Conservation (phyloP, 1,140 invertebrate genomes). For the Euwallacea similis region DNA sequence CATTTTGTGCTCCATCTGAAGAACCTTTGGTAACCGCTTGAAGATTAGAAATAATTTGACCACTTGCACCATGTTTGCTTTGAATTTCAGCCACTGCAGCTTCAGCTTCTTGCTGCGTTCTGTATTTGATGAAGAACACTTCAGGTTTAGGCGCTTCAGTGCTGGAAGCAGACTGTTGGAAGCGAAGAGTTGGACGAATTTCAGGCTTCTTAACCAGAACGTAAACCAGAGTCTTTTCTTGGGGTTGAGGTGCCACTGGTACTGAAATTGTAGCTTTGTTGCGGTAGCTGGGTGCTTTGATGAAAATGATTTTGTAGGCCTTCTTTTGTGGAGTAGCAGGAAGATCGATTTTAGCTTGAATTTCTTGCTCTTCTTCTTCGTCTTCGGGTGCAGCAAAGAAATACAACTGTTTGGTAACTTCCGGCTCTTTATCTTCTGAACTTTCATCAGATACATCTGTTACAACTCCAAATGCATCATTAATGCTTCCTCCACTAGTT, state of each 20-base stretch:
- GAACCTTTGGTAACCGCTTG: background rate
- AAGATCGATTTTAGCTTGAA: conserved; percentile 28
- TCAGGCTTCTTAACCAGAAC: conserved; percentile 84
- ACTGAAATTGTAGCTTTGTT: conserved; percentile 69
- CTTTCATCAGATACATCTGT: conserved; percentile 5
- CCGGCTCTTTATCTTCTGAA: background rate
- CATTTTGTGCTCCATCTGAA: background rate
- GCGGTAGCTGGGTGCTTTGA: conserved; percentile 79
- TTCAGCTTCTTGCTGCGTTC: conserved; percentile 67
- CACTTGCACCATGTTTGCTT: conserved; percentile 30
- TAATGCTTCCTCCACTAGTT: conserved; percentile 22
- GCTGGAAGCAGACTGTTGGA: conserved; percentile 69
- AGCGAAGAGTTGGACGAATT: conserved; percentile 72
- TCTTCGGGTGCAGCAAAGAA: conserved; percentile 44
- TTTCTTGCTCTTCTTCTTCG: conserved; percentile 26
- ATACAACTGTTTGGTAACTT: conserved; percentile 43
- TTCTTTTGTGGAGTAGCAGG: conserved; percentile 57
- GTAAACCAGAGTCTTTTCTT: conserved; percentile 85
- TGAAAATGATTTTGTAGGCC: conserved; percentile 88
- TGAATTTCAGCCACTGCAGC: conserved; percentile 42
- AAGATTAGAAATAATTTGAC: conserved; percentile 26
- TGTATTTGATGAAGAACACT: conserved; percentile 89
- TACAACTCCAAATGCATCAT: conserved; percentile 24
- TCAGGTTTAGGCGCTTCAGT: conserved; percentile 81
- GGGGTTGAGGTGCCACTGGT: conserved; percentile 67